Conservation (phyloP, 64 coral and sea anemone species). For the Montipora cactus region DNA sequence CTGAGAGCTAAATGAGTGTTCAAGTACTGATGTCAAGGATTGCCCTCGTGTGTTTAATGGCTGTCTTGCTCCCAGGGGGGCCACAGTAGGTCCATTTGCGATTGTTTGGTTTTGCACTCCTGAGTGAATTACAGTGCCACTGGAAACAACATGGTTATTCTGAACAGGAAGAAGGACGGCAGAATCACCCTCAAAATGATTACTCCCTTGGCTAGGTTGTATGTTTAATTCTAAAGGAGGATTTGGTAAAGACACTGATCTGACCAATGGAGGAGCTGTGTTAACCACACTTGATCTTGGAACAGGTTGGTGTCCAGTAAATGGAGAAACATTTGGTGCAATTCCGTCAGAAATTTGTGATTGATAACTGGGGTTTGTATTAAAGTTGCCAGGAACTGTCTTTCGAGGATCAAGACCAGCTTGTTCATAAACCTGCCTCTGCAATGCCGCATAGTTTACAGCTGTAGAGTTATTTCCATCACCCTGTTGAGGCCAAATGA, state of each 20-base stretch:
- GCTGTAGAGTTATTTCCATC: conserved; percentile 35
- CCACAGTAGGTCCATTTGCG: conserved; percentile 73
- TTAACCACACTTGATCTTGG: conserved; percentile 58
- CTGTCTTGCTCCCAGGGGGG: conserved; percentile 5
- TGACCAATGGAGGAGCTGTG: conserved; percentile 59
- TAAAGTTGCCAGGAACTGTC: conserved; percentile 52
- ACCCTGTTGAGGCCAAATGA: conserved; percentile 54
- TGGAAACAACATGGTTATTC: conserved; percentile 1
- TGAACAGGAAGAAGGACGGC: neutral
- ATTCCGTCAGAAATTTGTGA: conserved; percentile 80
- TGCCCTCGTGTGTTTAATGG: conserved; percentile 59
- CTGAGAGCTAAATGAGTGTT: conserved; percentile 81
- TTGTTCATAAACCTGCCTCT: conserved; percentile 84
- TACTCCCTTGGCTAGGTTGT: neutral
- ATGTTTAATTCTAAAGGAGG: conserved; percentile 19
- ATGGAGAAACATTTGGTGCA: conserved; percentile 93
- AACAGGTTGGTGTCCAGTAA: conserved; percentile 80
- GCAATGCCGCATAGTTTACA: conserved; percentile 44
- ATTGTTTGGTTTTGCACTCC: conserved; percentile 35
- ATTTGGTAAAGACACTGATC: conserved; percentile 87
- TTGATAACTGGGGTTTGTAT: conserved; percentile 69
- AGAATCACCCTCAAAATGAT: conserved; percentile 27
- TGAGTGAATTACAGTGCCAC: neutral
- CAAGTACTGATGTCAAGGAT: conserved; percentile 81
- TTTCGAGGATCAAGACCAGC: conserved; percentile 73